Conservation (phyloP, 2,113 vertebrate species). For the Glaucidium brasilianum region DNA sequence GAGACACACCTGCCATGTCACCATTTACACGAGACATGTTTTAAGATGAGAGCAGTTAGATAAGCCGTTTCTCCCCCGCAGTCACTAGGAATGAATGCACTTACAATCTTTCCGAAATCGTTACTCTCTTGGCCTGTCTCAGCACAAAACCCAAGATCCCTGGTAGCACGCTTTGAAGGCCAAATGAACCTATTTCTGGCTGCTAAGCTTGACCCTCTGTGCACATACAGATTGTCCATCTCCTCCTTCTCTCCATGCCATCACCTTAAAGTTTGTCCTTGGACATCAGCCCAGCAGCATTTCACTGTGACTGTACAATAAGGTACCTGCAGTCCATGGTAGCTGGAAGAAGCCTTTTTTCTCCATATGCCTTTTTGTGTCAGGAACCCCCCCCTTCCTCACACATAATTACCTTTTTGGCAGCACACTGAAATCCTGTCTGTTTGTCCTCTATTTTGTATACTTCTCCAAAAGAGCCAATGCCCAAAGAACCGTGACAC, state of each 20-base stretch:
- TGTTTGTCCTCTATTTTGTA: constrained; percentile 86
- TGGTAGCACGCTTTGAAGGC: background rate
- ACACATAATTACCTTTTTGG: constrained; percentile 85
- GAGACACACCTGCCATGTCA: background rate
- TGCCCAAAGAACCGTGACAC: constrained; percentile 77
- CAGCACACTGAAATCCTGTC: constrained; percentile 88
- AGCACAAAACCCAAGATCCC: background rate
- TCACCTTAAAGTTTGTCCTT: background rate
- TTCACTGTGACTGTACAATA: background rate
- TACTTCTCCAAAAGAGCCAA: constrained; percentile 92
- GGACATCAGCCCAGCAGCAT: background rate
- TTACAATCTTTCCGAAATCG: background rate
- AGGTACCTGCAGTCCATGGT: background rate
- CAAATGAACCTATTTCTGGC: background rate
- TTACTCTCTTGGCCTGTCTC: background rate
- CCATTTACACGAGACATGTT: background rate
- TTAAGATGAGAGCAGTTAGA: background rate
- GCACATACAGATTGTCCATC: background rate
- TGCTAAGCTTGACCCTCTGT: background rate
- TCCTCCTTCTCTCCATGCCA: background rate
- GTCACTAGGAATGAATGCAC: background rate
- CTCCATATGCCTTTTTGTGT: background rate
- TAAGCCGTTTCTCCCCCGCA: background rate
- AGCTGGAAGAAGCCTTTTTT: background rate
- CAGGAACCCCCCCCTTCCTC: background rate